Percentiles rank a stretch among this genome's conserved stretches.
Evolutionary conservation across 2,888 invertebrate species (phyloP).

Genomic region (Zelleria hepariella): DNA sequence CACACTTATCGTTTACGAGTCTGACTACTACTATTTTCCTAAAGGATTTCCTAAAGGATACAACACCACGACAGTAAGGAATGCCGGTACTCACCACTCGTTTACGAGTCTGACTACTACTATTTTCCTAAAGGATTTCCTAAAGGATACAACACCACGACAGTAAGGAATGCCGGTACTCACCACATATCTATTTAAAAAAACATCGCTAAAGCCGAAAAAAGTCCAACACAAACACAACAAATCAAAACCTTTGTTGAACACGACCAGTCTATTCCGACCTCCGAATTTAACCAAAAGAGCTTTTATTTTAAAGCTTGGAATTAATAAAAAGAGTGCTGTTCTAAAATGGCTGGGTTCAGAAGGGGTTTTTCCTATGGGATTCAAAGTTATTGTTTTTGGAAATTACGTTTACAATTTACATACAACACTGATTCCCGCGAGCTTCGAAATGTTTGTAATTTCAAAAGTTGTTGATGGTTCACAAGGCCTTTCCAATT

Average conservation of each 20-base stretch:
- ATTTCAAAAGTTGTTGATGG: not conserved
- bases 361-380: conserved; percentile 9
- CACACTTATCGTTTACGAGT: too few relatives aligned
- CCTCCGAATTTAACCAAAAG: conserved; percentile 15
- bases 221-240: conserved; percentile 17
- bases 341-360: conserved; percentile 31
- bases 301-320: conserved; percentile 8
- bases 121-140: not conserved
- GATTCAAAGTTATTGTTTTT: not conserved
- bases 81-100: too few relatives aligned
- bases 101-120: not conserved
- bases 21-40: not conserved
- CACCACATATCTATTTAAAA: not conserved
- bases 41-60: not conserved
- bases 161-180: not conserved
- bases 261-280: conserved; percentile 22
- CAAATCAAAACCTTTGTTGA: conserved; percentile 34
- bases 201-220: not conserved
- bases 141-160: not conserved
- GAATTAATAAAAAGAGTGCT: conserved; percentile 20
- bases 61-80: not conserved
- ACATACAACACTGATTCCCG: not conserved
- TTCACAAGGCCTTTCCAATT: not conserved
- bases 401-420: not conserved
- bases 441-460: not conserved